phyloP scores from a whole-genome alignment of 2,888 invertebrate species.

The Orthosia gracilis region DNA sequence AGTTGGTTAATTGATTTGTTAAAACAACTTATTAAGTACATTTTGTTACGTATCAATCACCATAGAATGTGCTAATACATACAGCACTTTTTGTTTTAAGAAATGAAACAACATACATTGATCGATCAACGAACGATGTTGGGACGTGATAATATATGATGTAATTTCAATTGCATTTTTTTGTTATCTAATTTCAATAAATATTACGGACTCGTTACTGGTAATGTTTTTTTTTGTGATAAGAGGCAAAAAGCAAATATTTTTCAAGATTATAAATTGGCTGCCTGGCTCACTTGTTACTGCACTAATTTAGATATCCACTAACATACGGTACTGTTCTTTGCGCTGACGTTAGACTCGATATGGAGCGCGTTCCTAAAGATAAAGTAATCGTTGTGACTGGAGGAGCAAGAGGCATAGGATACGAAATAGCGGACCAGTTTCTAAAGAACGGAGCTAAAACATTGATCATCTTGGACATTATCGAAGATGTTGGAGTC shows the following conservation, averaged over 20 bases:
- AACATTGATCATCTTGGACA: conserved; percentile 68
- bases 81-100: too few relatives aligned
- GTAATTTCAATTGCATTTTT: background rate
- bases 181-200: too few relatives aligned
- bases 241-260: background rate
- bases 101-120: background rate
- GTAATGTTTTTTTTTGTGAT: conserved; percentile 4
- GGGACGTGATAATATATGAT: background rate
- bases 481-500: conserved; percentile 70
- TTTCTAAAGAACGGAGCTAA: conserved; percentile 82
- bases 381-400: conserved; percentile 80
- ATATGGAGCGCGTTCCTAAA: conserved; percentile 63
- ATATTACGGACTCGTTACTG: background rate
- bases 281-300: background rate
- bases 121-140: background rate
- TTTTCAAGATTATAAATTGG: background rate
- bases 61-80: background rate
- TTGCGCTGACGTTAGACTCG: background rate
- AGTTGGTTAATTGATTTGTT: background rate
- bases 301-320: background rate
- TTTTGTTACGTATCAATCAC: too few relatives aligned
- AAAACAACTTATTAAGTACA: background rate
- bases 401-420: conserved; percentile 90
- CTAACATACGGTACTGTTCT: background rate
- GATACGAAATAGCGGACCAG: conserved; percentile 82